Evolutionary conservation across 2,797 vertebrate genomes (phyloP).

Genomic region (Ctenopoma kingsleyae): DNA sequence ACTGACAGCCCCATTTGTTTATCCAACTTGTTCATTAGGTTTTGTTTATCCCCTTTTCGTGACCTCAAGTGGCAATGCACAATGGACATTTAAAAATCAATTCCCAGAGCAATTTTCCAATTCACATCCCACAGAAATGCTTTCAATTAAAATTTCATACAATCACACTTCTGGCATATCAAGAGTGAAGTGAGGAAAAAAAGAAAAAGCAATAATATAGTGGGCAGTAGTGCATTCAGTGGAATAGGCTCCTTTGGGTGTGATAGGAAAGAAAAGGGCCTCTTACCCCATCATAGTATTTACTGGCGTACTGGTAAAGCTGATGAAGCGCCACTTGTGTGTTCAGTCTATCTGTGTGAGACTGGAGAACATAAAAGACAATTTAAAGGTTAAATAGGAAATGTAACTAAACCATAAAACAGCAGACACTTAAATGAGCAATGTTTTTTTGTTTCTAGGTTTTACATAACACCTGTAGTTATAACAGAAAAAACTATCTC

Average conservation of each 20-base stretch:
- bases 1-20: constrained; percentile 79
- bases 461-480: background rate
- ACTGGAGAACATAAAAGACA: constrained; percentile 60
- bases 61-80: constrained; percentile 76
- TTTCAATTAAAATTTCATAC: constrained; percentile 84
- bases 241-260: constrained; percentile 70
- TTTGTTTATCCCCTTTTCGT: constrained; percentile 77
- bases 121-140: constrained; percentile 82
- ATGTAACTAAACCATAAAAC: constrained; percentile 16
- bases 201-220: constrained; percentile 70
- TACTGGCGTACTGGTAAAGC: constrained; percentile 98
- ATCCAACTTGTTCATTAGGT: constrained; percentile 81
- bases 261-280: constrained; percentile 62
- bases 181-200: constrained; percentile 59
- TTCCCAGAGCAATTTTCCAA: constrained; percentile 84
- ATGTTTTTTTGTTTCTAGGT: constrained; percentile 4
- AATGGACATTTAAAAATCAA: constrained; percentile 79
- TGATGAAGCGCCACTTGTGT: constrained; percentile 97
- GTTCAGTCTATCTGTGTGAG: constrained; percentile 96
- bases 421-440: constrained; percentile 20
- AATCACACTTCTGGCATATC: constrained; percentile 80
- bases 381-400: constrained; percentile 55
- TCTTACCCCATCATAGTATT: constrained; percentile 98
- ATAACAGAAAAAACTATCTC: constrained; percentile 6
- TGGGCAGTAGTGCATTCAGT: constrained; percentile 77